Evolutionary conservation across 2,888 invertebrate genomes (phyloP), one percentile per base, ranked within the genome.

Genomic region (Prosapia bicincta): DNA sequence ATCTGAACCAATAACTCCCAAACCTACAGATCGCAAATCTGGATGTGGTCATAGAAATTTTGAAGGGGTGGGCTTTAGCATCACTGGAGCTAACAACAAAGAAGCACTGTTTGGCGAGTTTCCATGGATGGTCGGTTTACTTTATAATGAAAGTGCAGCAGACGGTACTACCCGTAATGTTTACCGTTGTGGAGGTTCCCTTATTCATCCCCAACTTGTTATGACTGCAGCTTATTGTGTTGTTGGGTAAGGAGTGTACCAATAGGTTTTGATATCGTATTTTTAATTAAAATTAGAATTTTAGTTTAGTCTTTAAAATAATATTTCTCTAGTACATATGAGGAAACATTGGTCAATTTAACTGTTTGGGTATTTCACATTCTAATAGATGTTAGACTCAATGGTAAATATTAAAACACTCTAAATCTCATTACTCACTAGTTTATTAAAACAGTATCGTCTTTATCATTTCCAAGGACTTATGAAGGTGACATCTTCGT

Each of bases 141-240:
- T 93, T 80, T 87, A 88, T 72, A 87, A 88, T 78, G 88, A 89
- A 78, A 82, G 83, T 0, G 85, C 89, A n/a, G n/a, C n/a, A 0
- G 82, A 84, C 10, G 83, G 85, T 0, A 85, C 85, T 80, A 88
- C 87, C 82, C 83, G 88, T 67, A 88, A 88, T 80, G 86, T 89
- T 28, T 95, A 93, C 84, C 88, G 92, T 25, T 95, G 94, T 66
- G 95, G 95, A 0, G 95, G 94, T 0, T 90, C 94, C 0, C 85
- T 96, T 9, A 93, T 96, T 79, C 92, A 93, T 79, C 90, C 91
- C 0, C 86, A 86, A 73, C 93, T 92, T 0, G 92, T 94, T 0
- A 82, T 96, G 5, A 96, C 96, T 0, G 93, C 93, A 0, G 94
- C 94, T 0, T 96, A 96, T 84, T 93, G 93, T 82, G 90, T 93